Base-by-base conservation (phyloP, 2,797 vertebrate species). In the Anguilla marmorata region DNA sequence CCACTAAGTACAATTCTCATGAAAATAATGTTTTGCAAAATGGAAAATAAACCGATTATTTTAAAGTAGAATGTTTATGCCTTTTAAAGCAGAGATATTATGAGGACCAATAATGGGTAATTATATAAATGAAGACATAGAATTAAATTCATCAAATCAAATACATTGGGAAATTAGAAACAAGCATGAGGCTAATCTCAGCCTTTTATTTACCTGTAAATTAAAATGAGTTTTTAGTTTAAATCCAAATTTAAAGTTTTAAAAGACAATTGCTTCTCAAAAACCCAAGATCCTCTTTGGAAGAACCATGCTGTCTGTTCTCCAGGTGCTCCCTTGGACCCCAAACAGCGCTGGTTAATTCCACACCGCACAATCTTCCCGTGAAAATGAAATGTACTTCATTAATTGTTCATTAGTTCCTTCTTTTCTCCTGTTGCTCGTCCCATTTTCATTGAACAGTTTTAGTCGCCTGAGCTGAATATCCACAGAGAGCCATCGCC, bases 351-450 rank as follows among this genome's bases (percentile, higher is more conserved):
- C 37, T 80, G 21, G 24, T 80, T 45, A 80, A 48, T 80, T 48
- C 76, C 14, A 80, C 9, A 3, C 76, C 4, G 37, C 33, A 79
- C 12, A 41, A 21, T 79, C 24, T 80, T 48, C 41, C 21, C 48
- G 76, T 48, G 76, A 80, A 80, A 48, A 19, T 45, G 33, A 79
- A 80, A 80, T 24, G 19, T 2, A 11, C 37, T 80, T 80, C 41
- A 80, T 80, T 80, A 80, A 80, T 80, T 80, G 76, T 80, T 80
- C 76, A 80, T 80, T 80, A 48, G 76, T 48, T 19, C 41, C 21
- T 48, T 48, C 2, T 45, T 80, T 48, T 6, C 2, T 79, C 37
- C 14, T 79, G 33, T 79, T 21, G 14, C 74, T 79, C 24, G 21
- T 63, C 16, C 33, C 21, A 41, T 48, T 80, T 80, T n/a, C 76